Percentiles rank a stretch among this genome's conserved stretches.
Evolutionary conservation across 2,888 invertebrate species (phyloP).

Genomic region (Petrophora chlorosata): DNA sequence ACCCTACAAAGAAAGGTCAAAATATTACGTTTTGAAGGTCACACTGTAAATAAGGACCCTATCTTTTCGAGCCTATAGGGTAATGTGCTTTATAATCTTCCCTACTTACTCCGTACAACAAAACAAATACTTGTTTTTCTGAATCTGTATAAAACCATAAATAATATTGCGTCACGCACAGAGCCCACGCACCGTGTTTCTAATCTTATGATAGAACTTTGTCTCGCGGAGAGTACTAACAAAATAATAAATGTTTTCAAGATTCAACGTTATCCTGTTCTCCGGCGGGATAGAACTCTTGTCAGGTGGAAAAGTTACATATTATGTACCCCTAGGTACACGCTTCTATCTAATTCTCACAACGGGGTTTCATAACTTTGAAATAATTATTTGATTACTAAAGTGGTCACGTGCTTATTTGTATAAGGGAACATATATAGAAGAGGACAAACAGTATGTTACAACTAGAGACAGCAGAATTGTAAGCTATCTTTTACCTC

Average conservation of each 20-base stretch:
- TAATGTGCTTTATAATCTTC: no score
- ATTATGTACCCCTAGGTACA: no score
- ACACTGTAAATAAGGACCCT: no score
- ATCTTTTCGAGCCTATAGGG: no score
- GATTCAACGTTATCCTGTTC: constrained; percentile 16
- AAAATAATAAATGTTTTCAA: constrained; percentile 32
- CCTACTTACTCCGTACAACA: neutral
- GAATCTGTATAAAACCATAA: constrained; percentile 35
- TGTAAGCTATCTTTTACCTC: no score
- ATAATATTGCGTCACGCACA: constrained; percentile 42
- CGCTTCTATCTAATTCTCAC: neutral
- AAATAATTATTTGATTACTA: no score
- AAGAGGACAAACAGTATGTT: no score
- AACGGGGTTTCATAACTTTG: neutral
- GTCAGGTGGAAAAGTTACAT: constrained; percentile 3
- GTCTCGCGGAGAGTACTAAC: constrained; percentile 11
- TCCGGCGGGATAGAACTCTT: constrained; percentile 5
- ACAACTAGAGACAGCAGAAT: no score
- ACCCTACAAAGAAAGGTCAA: no score
- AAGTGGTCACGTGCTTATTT: no score
- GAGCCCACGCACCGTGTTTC: constrained; percentile 30
- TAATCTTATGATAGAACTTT: constrained; percentile 38
- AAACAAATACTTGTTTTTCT: constrained; percentile 35
- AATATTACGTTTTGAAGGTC: no score
- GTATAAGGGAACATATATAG: no score